Evolutionary conservation across 2,797 vertebrate genomes (phyloP).

Genomic region (Molothrus aeneus): DNA sequence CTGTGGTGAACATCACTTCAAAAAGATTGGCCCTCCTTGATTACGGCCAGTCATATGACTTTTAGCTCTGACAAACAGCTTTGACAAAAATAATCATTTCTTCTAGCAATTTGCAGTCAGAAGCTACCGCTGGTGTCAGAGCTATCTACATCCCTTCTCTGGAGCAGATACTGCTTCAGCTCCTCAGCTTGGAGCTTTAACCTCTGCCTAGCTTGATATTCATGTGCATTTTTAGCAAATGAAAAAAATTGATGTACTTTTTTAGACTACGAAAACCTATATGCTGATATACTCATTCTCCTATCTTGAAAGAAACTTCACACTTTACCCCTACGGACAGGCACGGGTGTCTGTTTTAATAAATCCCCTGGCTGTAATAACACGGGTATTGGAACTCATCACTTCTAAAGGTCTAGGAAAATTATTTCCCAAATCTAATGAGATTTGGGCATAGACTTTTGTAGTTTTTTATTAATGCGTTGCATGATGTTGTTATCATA

Average conservation of each 20-base stretch:
- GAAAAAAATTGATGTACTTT: accelerated
- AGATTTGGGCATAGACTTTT: neutral
- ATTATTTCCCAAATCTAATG: neutral
- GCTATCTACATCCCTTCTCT: neutral
- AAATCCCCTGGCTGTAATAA: neutral
- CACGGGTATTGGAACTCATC: neutral
- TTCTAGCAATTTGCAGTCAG: neutral
- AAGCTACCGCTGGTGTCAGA: neutral
- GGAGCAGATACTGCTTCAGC: neutral
- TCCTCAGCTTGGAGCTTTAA: neutral
- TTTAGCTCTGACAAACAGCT: neutral
- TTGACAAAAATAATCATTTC: neutral
- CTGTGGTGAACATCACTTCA: neutral
- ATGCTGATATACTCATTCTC: neutral
- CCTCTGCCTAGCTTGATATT: neutral
- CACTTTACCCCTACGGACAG: neutral
- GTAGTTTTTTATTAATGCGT: neutral
- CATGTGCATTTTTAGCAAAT: neutral
- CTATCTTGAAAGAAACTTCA: neutral
- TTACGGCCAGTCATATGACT: neutral
- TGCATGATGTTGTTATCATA: neutral
- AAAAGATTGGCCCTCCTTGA: neutral
- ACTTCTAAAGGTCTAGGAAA: neutral
- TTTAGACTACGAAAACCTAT: neutral
- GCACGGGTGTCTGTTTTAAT: neutral